Evolutionary conservation across 1,140 invertebrate species (phyloP), one percentile per base, ranked within the genome.

Genomic region (Panagrolaimus sp.): DNA sequence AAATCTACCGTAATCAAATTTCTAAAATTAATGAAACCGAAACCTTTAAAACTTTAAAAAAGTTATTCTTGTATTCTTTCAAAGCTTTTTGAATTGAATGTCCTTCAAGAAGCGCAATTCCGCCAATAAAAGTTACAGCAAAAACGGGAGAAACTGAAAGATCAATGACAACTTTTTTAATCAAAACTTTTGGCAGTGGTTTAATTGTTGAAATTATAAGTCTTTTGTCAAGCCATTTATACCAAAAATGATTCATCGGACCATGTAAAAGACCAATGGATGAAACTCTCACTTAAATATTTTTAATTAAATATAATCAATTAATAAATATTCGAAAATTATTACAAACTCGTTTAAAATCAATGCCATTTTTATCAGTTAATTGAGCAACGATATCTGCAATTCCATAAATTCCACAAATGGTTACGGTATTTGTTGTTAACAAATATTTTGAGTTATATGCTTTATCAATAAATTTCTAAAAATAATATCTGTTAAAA

Each of bases 161-260:
- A 58, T 58, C 52, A 14, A 28, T 12, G 8, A 21, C 52, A 58
- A 58, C 52, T 17, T 58, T 58, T 21, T 58, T 58, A 8, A 58
- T 6, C 0, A 58, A 12, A 28, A 14, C 52, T 12, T 12, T n/a
- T 58, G 10, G 52, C 12, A 12, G 17, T 17, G 21, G 21, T 24
- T 28, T 21, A 2, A 38, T 38, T 7, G 32, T 38, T 38, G 32
- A 38, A 38, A 38, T 38, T 4, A 38, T 38, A 2, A 38, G 7
- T 38, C 32, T 2, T n/a, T 12, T 58, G 17, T 58, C 52, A 21
- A 58, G 14, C 8, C 21, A 58, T 58, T 21, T 21, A 14, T 58
- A 58, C 52, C 52, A 58, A 24, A 58, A 58, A 17, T 58, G 52
- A 28, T 58, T 58, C 52, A 58, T 58, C 0, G 52, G 52, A 3